Evolutionary conservation across 2,113 vertebrate genomes (phyloP).

Genomic region (Crotophaga sulcirostris): DNA sequence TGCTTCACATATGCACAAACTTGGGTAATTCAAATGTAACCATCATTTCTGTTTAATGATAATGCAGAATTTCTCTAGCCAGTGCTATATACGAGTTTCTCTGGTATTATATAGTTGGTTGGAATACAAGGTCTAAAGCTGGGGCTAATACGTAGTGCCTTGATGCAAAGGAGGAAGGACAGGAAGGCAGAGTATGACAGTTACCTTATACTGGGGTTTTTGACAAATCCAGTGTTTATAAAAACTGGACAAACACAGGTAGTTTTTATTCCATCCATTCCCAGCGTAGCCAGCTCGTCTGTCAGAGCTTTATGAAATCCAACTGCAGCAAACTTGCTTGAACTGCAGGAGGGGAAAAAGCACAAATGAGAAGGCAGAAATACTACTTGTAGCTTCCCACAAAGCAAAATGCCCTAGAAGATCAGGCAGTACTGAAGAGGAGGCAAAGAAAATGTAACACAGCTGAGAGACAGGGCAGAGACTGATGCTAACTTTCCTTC

Average conservation of each 20-base stretch:
- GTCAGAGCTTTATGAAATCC: conserved; percentile 76
- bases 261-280: conserved; percentile 72
- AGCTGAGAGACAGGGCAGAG: not conserved
- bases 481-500: not conserved
- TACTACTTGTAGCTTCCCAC: not conserved
- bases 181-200: not conserved
- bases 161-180: not conserved
- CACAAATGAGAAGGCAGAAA: not conserved
- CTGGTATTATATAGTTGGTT: too few species aligned
- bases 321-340: conserved; percentile 80
- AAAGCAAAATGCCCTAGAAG: not conserved
- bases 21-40: not conserved
- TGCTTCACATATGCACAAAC: not conserved
- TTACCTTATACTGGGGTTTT: conserved; percentile 71
- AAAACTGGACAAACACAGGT: conserved; percentile 73
- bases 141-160: not conserved
- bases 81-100: too few species aligned
- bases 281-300: conserved; percentile 64
- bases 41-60: not conserved
- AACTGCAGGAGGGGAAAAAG: conserved; percentile 43
- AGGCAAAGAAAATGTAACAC: not conserved
- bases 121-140: not conserved
- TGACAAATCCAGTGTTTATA: conserved; percentile 78
- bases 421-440: not conserved
- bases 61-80: not conserved